Evolutionary conservation across 2,797 vertebrate species (phyloP).

Genomic region (Mormyrops boulengeri): DNA sequence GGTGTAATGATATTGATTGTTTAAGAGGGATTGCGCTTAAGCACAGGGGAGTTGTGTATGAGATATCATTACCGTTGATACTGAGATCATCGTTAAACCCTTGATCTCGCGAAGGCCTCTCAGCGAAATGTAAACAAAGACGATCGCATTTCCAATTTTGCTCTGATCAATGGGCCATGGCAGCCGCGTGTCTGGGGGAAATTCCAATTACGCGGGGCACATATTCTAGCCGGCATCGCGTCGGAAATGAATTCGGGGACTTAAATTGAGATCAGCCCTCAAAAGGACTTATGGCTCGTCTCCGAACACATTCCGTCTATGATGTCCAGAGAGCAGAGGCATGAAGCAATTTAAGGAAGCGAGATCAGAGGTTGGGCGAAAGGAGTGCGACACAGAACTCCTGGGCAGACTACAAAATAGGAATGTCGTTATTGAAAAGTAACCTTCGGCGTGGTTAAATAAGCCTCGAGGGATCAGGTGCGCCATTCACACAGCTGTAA

Average conservation of each 20-base stretch:
- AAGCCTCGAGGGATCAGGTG: conserved; percentile 10
- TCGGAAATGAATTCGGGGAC: conserved; percentile 17
- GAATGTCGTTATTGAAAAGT: conserved; percentile 5
- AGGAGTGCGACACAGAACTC: neutral
- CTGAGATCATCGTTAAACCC: conserved; percentile 21
- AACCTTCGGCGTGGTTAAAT: conserved; percentile 9
- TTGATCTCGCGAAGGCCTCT: conserved; percentile 16
- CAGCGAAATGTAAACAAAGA: conserved; percentile 30
- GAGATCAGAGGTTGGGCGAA: conserved; percentile 1
- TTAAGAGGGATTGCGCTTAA: neutral
- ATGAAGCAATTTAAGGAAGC: conserved; percentile 13
- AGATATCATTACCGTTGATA: neutral
- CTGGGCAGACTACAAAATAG: neutral
- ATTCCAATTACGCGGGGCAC: conserved; percentile 28
- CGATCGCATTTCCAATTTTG: conserved; percentile 31
- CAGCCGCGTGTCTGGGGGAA: conserved; percentile 10
- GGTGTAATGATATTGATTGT: conserved; percentile 2
- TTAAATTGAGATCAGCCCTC: conserved; percentile 28
- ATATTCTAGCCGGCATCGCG: conserved; percentile 9
- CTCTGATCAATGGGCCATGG: conserved; percentile 26
- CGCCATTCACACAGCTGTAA: neutral
- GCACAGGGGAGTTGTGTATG: neutral
- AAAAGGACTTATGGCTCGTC: conserved; percentile 15
- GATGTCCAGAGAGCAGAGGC: conserved; percentile 1
- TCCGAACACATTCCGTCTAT: neutral